Evolutionary conservation across 2,888 invertebrate genomes (phyloP), one percentile per base, ranked within the genome.

Genomic region (Caenorhabditis sp.): DNA sequence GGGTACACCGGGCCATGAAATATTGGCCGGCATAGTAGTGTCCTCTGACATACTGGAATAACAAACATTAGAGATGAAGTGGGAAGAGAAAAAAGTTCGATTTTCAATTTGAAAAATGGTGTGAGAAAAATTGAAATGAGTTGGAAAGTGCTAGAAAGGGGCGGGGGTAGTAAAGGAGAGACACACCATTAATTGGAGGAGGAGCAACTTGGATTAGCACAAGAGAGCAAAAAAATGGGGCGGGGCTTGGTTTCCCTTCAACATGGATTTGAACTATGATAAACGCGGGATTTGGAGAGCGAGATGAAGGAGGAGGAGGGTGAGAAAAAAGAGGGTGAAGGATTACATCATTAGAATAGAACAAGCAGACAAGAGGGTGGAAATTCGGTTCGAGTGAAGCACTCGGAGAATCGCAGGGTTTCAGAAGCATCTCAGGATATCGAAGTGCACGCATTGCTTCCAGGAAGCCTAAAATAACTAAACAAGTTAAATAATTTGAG

Each of bases 201-300:
- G 77, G 70, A 77, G 77, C 63, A 77, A 77, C 69, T 70, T 70
- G 77, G 77, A 77, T 77, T 63, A 61, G 70, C 51, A n/a, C n/a
- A 54, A 38, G 74, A 76, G 54, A 44, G 47, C 19, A 47, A 47
- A 75, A 44, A 59, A 70, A 56, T 22, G 44, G 56, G 77, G 77
- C 63, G 77, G 54, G n/a, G 77, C 69, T 7, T 35, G 19, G 44
- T 44, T n/a, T 44, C 44, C 31, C 22, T 41, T 63, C 51, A 51
- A 35, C 49, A 54, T 19, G 64, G 41, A 74, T 31, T n/a, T 66
- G 68, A 68, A 76, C 44, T 63, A 63, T 47, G 63, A 35, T 31
- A 63, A 44, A 35, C 51, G 63, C 41, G 63, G 38, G 61, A 56
- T 47, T 61, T 61, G 69, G n/a, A 38, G 54, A 54, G 63, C 31